Conservation (phyloP, 2,888 invertebrate genomes). For the Anaspis maculata region DNA sequence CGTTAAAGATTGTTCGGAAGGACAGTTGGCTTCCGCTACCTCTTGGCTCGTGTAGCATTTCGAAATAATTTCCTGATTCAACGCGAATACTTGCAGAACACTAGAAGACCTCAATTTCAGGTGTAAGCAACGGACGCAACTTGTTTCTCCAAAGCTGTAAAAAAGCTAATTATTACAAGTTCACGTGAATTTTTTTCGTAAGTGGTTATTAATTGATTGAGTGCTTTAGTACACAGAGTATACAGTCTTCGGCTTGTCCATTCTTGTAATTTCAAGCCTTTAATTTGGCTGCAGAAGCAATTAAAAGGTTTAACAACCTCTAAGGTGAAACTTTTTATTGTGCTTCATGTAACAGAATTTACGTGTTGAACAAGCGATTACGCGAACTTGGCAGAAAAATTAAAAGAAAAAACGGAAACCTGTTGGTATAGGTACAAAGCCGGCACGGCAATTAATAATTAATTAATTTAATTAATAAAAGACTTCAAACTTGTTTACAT, state of each 20-base stretch:
- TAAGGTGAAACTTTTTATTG: too few relatives aligned
- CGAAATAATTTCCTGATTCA: slow-evolving; percentile 46
- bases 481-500: slow-evolving; percentile 7
- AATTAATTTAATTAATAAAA: slow-evolving; percentile 1
- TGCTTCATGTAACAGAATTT: too few relatives aligned
- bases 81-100: slow-evolving; percentile 52
- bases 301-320: too few relatives aligned
- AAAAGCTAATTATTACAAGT: slow-evolving; percentile 1
- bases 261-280: too few relatives aligned
- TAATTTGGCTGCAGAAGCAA: too few relatives aligned
- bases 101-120: slow-evolving; percentile 51
- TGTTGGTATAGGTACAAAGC: too few relatives aligned
- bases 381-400: too few relatives aligned
- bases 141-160: slow-evolving; percentile 47
- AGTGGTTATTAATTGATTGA: too few relatives aligned
- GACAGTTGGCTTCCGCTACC: slow-evolving; percentile 51
- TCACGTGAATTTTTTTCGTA: slow-evolving; percentile 9
- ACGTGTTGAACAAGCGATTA: too few relatives aligned
- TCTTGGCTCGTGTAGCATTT: slow-evolving; percentile 55
- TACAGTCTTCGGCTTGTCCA: too few relatives aligned
- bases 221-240: too few relatives aligned
- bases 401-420: slow-evolving; percentile 4
- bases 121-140: slow-evolving; percentile 55
- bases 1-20: slow-evolving; percentile 39
- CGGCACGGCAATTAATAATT: slow-evolving; percentile 7